phyloP scores from a whole-genome alignment of 53 echinoderm and acorn worm species.

The Stichopus horrens region DNA sequence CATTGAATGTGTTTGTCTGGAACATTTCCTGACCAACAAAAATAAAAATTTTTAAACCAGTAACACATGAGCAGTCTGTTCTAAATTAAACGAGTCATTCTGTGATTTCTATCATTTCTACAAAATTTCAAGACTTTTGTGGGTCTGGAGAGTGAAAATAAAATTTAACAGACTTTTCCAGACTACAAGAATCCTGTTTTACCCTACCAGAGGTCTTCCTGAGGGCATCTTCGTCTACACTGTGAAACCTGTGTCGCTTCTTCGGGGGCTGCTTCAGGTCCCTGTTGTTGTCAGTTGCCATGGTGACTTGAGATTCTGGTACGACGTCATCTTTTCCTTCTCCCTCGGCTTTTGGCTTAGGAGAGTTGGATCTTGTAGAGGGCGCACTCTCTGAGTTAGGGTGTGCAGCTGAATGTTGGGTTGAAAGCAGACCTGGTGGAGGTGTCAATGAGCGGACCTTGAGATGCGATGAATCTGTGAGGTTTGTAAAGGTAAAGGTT shows the following conservation, averaged over 20 bases:
- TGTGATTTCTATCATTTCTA: too few species aligned
- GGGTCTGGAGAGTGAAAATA: too few species aligned
- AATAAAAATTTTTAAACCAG: too few species aligned
- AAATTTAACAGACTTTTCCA: too few species aligned
- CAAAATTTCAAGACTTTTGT: too few species aligned
- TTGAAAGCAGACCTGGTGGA: not conserved
- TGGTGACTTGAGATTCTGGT: not conserved
- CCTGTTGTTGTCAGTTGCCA: not conserved
- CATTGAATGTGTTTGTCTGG: too few species aligned
- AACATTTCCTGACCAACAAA: too few species aligned
- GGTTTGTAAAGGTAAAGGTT: not conserved
- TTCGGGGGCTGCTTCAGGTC: slow-evolving; percentile 79
- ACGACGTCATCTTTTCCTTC: not conserved
- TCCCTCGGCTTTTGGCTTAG: not conserved
- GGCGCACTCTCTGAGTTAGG: slow-evolving; percentile 15
- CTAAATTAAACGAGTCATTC: too few species aligned
- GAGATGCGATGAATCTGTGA: not conserved
- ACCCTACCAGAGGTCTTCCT: slow-evolving; percentile 1
- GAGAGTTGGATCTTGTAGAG: slow-evolving; percentile 11
- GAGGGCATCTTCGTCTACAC: slow-evolving; percentile 65
- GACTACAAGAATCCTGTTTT: too few species aligned
- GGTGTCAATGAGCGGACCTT: slow-evolving; percentile 16
- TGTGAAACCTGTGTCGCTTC: slow-evolving; percentile 83
- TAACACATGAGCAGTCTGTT: too few species aligned
- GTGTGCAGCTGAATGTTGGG: not conserved